phyloP scores from a whole-genome alignment of 2,797 vertebrate genomes.

The Adrianichthys oophorus region DNA sequence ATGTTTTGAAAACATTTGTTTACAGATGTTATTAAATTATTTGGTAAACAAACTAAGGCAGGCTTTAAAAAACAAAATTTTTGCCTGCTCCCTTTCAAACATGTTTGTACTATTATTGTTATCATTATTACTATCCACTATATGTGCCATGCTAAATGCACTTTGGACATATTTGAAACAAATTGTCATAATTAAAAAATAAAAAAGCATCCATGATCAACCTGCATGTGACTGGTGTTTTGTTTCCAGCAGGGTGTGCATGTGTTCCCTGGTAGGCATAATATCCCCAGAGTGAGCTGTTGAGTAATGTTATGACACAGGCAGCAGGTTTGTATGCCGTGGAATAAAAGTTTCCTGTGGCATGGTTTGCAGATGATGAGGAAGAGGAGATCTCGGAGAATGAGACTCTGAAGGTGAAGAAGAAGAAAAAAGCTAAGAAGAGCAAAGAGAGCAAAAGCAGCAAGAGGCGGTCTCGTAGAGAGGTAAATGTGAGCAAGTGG shows the following conservation, averaged over 20 bases:
- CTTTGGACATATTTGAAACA: too few species aligned
- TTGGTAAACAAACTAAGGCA: background rate
- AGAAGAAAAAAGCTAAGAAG: slow-evolving; percentile 99
- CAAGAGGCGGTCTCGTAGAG: slow-evolving; percentile 93
- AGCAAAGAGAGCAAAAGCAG: slow-evolving; percentile 91
- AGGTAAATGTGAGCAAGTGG: slow-evolving; percentile 71
- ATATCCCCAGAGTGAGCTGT: background rate
- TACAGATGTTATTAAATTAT: background rate
- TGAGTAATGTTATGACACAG: slow-evolving; percentile 4
- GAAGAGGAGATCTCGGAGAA: slow-evolving; percentile 94
- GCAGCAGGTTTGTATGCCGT: background rate
- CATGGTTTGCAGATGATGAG: slow-evolving; percentile 82
- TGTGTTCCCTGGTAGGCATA: background rate
- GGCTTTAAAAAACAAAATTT: too few species aligned
- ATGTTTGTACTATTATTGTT: too few species aligned
- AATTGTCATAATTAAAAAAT: too few species aligned
- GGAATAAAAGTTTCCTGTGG: slow-evolving; percentile 8
- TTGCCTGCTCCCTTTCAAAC: too few species aligned
- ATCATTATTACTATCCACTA: too few species aligned
- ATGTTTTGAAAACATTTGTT: background rate
- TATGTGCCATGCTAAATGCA: too few species aligned
- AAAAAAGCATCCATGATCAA: background rate
- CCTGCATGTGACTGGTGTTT: background rate
- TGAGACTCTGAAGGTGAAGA: slow-evolving; percentile 94
- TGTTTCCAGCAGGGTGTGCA: slow-evolving; percentile 1